Percentiles rank a stretch among this genome's conserved stretches.
phyloP scores from a whole-genome alignment of 1,140 invertebrate genomes.

The Megathymus violae region DNA sequence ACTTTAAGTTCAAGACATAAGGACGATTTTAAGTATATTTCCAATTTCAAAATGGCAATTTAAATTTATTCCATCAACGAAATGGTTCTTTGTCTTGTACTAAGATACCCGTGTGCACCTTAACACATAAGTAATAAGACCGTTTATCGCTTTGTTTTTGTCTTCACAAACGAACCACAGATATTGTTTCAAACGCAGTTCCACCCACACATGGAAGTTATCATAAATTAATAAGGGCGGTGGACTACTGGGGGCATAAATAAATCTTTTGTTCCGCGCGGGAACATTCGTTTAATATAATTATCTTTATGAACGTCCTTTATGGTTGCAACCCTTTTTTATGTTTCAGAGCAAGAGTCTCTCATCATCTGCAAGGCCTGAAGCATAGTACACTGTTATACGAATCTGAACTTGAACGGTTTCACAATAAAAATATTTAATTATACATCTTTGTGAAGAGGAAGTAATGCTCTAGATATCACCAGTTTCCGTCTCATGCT shows the following conservation, averaged over 20 bases:
- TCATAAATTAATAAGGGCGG: conserved; percentile 33
- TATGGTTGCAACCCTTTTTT: neutral
- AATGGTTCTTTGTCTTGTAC: too few relatives aligned
- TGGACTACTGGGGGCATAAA: conserved; percentile 31
- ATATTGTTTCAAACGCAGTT: conserved; percentile 17
- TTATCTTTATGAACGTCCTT: conserved; percentile 29
- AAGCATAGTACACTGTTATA: too few relatives aligned
- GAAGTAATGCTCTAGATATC: too few relatives aligned
- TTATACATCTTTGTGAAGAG: too few relatives aligned
- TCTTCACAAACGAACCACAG: neutral
- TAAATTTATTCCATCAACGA: too few relatives aligned
- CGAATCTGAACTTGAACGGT: too few relatives aligned
- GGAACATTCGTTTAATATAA: conserved; percentile 29
- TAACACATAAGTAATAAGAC: neutral
- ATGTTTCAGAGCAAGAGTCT: neutral
- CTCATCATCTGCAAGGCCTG: too few relatives aligned
- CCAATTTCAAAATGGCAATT: too few relatives aligned
- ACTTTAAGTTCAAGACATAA: too few relatives aligned
- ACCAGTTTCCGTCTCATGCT: too few relatives aligned
- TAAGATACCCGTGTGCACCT: neutral
- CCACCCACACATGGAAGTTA: conserved; percentile 26
- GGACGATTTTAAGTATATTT: too few relatives aligned
- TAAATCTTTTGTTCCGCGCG: conserved; percentile 29
- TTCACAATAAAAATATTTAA: too few relatives aligned
- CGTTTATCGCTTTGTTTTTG: neutral